Conservation (phyloP, 2,888 invertebrate genomes). For the Heliconius ethilla region DNA sequence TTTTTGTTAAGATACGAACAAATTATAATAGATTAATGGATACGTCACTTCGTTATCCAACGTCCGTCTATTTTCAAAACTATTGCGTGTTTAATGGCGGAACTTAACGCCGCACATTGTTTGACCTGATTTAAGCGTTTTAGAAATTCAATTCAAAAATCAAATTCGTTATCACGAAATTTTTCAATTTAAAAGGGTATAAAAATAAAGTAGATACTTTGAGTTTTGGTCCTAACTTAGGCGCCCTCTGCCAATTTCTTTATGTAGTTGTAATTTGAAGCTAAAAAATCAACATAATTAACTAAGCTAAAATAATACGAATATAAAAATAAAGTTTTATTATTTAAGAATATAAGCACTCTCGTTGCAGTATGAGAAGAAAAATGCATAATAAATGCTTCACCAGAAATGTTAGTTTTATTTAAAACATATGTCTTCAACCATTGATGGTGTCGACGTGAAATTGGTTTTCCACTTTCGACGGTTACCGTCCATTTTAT, state of each 20-base stretch:
- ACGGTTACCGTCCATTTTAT: slow-evolving; percentile 54
- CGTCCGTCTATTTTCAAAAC: too few species aligned
- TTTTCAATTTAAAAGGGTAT: neutral
- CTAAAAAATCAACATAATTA: too few species aligned
- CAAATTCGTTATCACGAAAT: neutral
- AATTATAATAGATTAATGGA: too few species aligned
- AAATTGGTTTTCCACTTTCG: slow-evolving; percentile 69
- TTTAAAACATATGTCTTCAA: slow-evolving; percentile 56
- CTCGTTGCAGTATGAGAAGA: neutral
- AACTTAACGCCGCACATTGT: too few species aligned
- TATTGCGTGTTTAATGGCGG: too few species aligned
- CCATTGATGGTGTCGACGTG: slow-evolving; percentile 52
- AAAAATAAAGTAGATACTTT: neutral
- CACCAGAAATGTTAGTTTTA: slow-evolving; percentile 51
- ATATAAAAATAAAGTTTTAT: too few species aligned
- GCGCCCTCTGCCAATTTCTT: too few species aligned
- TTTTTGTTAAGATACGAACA: too few species aligned
- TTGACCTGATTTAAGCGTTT: neutral
- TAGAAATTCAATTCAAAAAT: neutral
- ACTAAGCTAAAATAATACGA: neutral
- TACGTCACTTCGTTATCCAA: too few species aligned
- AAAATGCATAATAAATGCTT: neutral
- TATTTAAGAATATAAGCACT: neutral
- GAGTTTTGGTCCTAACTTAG: neutral
- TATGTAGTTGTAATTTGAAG: too few species aligned